Conservation (phyloP, 1,140 invertebrate species). For the Physella acuta region DNA sequence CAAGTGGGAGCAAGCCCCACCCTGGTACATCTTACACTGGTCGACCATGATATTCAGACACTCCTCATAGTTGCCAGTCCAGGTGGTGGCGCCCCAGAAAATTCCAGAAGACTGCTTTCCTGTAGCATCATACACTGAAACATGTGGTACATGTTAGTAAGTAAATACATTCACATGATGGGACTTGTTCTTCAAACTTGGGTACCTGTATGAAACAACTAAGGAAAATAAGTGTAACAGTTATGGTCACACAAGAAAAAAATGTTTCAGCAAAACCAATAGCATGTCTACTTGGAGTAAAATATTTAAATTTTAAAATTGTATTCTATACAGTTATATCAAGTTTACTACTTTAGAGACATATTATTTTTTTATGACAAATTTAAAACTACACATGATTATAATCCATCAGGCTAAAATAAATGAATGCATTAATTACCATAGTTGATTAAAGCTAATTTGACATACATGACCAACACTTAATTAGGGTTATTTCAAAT, state of each 20-base stretch:
- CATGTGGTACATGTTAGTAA: neutral
- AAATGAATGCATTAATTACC: neutral
- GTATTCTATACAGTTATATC: neutral
- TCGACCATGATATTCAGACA: conserved; percentile 3
- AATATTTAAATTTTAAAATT: neutral
- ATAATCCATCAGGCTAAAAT: neutral
- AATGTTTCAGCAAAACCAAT: neutral
- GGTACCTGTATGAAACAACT: neutral
- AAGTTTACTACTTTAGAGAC: too few species aligned
- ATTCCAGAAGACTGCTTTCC: conserved; percentile 27
- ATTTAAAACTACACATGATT: neutral
- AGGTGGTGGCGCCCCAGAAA: conserved; percentile 19
- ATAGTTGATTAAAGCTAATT: neutral
- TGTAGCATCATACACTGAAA: conserved; percentile 27
- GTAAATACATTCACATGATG: neutral
- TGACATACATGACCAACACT: neutral
- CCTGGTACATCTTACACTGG: neutral
- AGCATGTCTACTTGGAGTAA: neutral
- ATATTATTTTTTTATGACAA: too few species aligned
- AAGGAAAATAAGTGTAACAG: neutral
- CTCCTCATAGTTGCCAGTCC: conserved; percentile 27
- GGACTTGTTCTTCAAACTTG: neutral
- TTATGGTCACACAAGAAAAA: neutral
- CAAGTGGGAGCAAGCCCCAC: neutral
- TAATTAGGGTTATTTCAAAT: neutral